Evolutionary conservation across 2,113 vertebrate genomes (phyloP).

Genomic region (Ophthalmolycus amberensis): DNA sequence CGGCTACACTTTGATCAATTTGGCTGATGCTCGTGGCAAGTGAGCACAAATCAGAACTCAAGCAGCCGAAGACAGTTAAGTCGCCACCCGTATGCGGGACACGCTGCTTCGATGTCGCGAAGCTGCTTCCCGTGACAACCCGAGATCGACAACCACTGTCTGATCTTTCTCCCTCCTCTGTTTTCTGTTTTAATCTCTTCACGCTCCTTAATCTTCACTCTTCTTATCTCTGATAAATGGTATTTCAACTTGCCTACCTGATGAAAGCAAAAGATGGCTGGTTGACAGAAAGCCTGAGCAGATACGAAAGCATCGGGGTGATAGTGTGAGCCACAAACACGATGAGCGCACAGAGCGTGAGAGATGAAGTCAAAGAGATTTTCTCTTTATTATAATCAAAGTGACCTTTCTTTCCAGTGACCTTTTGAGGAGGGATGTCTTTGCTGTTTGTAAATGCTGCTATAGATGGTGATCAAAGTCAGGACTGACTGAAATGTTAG

Average conservation of each 20-base stretch:
- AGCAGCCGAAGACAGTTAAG: no score
- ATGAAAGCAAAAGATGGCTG: constrained; percentile 13
- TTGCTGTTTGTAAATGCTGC: no score
- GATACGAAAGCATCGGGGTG: not conserved
- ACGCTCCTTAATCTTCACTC: not conserved
- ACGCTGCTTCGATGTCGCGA: not conserved
- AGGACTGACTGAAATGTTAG: no score
- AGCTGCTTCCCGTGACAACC: not conserved
- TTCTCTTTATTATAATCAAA: not conserved
- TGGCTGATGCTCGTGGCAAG: constrained; percentile 2
- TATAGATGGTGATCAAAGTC: no score
- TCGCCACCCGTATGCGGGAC: no score
- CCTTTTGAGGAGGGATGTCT: no score
- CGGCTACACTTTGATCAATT: not conserved
- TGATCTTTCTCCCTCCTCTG: not conserved
- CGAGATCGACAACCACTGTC: not conserved
- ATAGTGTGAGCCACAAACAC: constrained; percentile 6
- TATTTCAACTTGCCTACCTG: constrained; percentile 20
- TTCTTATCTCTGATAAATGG: constrained; percentile 7
- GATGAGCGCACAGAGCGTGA: not conserved
- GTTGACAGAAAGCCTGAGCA: constrained; percentile 30
- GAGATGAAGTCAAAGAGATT: not conserved
- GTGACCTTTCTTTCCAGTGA: no score
- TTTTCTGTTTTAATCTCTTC: not conserved
- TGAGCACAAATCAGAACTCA: constrained; percentile 11